phyloP scores from a whole-genome alignment of 2,113 vertebrate genomes.

The Spea multiplicata region DNA sequence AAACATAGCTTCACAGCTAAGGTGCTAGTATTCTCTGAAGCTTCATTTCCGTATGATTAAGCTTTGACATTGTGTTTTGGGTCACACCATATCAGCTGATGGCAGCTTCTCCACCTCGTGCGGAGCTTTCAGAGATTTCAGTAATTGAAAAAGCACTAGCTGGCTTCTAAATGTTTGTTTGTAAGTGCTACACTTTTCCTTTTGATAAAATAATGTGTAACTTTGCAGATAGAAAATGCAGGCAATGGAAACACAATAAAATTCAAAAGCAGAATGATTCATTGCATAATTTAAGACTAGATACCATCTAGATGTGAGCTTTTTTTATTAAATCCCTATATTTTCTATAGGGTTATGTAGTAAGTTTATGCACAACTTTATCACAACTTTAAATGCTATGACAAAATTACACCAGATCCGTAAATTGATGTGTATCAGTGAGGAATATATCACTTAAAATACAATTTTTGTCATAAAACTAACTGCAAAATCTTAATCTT shows the following conservation, averaged over 20 bases:
- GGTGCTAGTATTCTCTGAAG: conserved; percentile 21
- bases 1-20: conserved; percentile 32
- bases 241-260: conserved; percentile 5
- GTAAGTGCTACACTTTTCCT: conserved; percentile 22
- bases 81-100: conserved; percentile 42
- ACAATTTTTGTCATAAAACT: too few species aligned
- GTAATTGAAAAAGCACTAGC: conserved; percentile 43
- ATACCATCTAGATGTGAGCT: background rate
- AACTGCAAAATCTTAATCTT: too few species aligned
- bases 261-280: conserved; percentile 3
- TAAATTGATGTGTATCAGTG: too few species aligned
- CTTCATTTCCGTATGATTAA: conserved; percentile 39
- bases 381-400: background rate
- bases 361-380: background rate
- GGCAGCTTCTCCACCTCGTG: conserved; percentile 39
- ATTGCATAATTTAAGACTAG: conserved; percentile 21
- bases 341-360: background rate
- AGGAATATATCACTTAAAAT: too few species aligned
- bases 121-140: conserved; percentile 37
- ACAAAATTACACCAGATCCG: too few species aligned
- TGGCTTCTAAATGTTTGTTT: conserved; percentile 26
- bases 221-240: conserved; percentile 13
- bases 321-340: background rate
- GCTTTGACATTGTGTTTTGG: conserved; percentile 46
- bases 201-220: conserved; percentile 33